Base-by-base conservation (phyloP, 1,140 invertebrate species). In the Sycophila sp. region DNA sequence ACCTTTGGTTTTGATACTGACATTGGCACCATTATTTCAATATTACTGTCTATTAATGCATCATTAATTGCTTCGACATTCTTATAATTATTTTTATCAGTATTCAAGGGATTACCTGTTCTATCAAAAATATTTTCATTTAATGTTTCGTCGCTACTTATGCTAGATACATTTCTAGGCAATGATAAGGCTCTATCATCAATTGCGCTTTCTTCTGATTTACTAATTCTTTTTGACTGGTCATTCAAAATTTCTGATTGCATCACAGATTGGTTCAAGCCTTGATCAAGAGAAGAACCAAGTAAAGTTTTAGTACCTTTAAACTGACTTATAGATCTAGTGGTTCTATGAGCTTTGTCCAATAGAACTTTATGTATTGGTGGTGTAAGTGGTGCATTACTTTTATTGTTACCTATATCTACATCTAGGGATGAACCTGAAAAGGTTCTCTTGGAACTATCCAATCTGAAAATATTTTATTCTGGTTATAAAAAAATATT, bases 271-370 rank as follows among this genome's bases (percentile, higher is more conserved):
- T 83, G 84, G 68, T 89, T 82, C 4, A 89, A 67, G 8, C 87
- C 87, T 66, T 87, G 87, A 76, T 88, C 88, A 10, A 88, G 71
- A 1, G 88, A 88, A 24, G 83, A 86, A 10, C 87, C 82, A 3
- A 88, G 78, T 11, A 80, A 72, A 5, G 76, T 69, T 67, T 84
- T 86, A 5, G 77, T 77, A 28, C 36, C 79, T 71, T 80, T 84
- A 13, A 85, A 74, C 47, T 85, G 83, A 49, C 78, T 80, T 72
- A 81, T 83, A 4, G 83, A 82, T 32, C 79, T 63, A 1, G 80
- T 78, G 4, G 79, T 76, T 62, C 79, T 71, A 40, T 82, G 81
- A 56, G 77, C 82, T 67, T 82, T 86, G 22, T 86, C 82, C 26
- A 83, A 83, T 15, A 84, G 69, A 26, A 81, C 69, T 75, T 86